Base-by-base conservation (phyloP, 2,113 vertebrate genomes). In the Centrocercus urophasianus region DNA sequence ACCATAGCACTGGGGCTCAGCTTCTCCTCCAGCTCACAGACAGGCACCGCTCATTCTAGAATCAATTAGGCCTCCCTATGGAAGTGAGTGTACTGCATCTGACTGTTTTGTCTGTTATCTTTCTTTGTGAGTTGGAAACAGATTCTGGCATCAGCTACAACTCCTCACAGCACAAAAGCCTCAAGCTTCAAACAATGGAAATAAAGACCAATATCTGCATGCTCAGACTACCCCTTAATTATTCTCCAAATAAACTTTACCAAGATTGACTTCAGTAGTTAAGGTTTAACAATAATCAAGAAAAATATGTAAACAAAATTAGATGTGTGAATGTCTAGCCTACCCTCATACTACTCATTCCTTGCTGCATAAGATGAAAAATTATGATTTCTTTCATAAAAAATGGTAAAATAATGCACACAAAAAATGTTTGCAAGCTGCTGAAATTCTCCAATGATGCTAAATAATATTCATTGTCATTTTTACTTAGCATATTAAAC, bases 401-500 rank as follows among this genome's bases (percentile, higher is more conserved):
- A 83, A 50, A 7, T 75, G 83, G 54, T 34, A 79, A 90, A 77
- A 38, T 65, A 86, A 21, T 66, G 40, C n/a, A 64, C 32, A 50
- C 24, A 77, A 88, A 88, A 92, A 25, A 40, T 69, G n/a, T 75
- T 95, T 61, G 90, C n/a, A 50, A 65, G 59, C 56, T 92, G 80
- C 71, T 73, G 92, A 71, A 86, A 84, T 89, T 86, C 22, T 94
- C 43, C 66, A 82, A 40, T 90, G 67, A 96, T 94, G 60, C 36
- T 94, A 93, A 94, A 96, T 94, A 95, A 94, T 69, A 95, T 50
- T 91, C 28, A 16, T 36, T 85, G 70, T 76, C 75, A 90, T 85
- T 88, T 94, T 93, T 87, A 88, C 77, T 89, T 78, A 90, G 70
- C 61, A 83, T 93, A 97, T 96, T 94, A 97, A 96, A 93, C 32